Conservation (phyloP, 2,113 vertebrate species). For the Galeopterus variegatus region DNA sequence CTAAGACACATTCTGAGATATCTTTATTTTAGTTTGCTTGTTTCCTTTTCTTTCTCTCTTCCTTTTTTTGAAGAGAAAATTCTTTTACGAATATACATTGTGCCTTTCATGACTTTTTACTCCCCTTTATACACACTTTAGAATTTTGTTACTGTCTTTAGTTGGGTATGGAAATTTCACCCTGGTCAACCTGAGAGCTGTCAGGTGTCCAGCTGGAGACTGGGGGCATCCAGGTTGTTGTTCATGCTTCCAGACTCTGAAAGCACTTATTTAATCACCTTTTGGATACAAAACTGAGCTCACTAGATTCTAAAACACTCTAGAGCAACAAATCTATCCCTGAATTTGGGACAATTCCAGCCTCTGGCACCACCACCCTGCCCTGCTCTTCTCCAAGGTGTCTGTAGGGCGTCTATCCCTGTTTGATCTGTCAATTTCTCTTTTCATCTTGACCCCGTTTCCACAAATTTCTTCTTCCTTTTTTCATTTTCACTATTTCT, state of each 20-base stretch:
- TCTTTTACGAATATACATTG: not conserved
- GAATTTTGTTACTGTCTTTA: not conserved
- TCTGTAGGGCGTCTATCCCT: not conserved
- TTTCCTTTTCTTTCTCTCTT: not conserved
- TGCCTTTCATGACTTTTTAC: not conserved
- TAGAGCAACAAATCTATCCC: not conserved
- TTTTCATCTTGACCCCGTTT: not conserved
- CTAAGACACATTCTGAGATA: not conserved
- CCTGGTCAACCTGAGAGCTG: not conserved
- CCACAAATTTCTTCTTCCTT: not conserved
- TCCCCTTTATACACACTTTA: not conserved
- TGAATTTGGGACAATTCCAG: not conserved
- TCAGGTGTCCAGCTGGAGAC: not conserved
- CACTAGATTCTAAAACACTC: not conserved
- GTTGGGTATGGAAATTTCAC: not conserved
- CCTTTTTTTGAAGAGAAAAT: not conserved
- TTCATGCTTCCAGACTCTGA: not conserved
- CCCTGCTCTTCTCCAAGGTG: accelerated
- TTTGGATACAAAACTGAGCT: not conserved
- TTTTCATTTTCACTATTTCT: not conserved
- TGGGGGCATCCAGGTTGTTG: too few relatives aligned
- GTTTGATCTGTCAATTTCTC: not conserved
- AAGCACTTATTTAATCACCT: not conserved
- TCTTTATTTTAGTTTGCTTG: not conserved
- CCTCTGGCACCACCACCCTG: not conserved